These are phyloP conservation scores for Drosophila recens DNA, from an alignment of 2,888 invertebrate species.

Conservation along the genomic window DNA sequence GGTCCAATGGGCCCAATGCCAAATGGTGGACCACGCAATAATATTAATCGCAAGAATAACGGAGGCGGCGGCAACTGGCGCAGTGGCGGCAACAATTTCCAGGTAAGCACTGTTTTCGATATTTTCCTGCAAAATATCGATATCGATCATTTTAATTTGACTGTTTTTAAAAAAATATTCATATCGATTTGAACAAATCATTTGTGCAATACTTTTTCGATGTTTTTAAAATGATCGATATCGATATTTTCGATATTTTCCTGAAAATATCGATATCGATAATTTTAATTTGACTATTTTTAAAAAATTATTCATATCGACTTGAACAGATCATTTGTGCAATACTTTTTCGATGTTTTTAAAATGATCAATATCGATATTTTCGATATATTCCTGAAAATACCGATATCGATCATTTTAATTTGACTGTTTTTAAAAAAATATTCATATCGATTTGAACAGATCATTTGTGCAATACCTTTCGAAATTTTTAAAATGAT, in stretches of 20 bases:
- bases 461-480: no score
- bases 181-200: background rate
- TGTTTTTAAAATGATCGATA: no score
- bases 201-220: no score
- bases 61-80: conserved; percentile 82
- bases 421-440: background rate
- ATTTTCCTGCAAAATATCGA: background rate
- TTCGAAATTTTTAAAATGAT: no score
- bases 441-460: background rate
- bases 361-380: no score
- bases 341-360: no score
- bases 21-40: conserved; percentile 79
- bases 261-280: background rate
- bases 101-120: conserved; percentile 18
- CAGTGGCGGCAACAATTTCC: conserved; percentile 83
- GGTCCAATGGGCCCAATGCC: conserved; percentile 63
- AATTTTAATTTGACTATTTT: no score
- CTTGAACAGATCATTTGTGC: no score
- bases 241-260: no score
- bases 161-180: background rate
- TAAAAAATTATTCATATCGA: background rate
- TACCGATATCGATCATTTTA: background rate
- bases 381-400: background rate
- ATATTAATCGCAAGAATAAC: conserved; percentile 70
- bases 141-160: background rate